Base-by-base conservation (phyloP, 2,113 vertebrate species). In the Colossoma macropomum region DNA sequence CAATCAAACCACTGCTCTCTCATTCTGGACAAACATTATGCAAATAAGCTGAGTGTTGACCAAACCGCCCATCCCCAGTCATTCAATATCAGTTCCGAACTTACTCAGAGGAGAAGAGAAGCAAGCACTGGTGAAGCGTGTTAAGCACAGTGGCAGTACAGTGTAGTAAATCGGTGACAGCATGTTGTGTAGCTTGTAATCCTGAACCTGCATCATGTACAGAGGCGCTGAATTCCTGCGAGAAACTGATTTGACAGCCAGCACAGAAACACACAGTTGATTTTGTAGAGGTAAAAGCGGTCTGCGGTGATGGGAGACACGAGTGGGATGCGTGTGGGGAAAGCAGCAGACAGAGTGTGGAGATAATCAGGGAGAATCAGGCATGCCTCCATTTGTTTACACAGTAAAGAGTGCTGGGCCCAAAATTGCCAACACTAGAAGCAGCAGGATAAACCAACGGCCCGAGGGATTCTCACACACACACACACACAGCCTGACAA, bases 231-330 rank as follows among this genome's bases (percentile, higher is more conserved):
- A 62, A 63, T n/a, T 32, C 62, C 38, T 48, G 21, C 56, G 13
- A 74, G 50, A 82, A 54, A 60, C 23, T 59, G 74, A 76, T 82
- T 76, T 27, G 68, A 41, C 80, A 76, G 80, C 50, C 11, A 59
- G 75, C 63, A 16, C 25, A 45, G 28, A 56, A 82, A 75, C n/a
- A 74, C 48, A 69, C 38, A 69, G 16, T 41, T 28, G n/a, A 32
- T 13, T 69, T 54, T 75, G 62, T 60, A 69, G 38, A 70, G 48
- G 69, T 63, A 45, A 41, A 52, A 77, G 66, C n/a, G 4, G 17
- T 48, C 27, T 19, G 25, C 34, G 27, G 75, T 70, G 75, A 25
- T 74, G 54, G 56, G 41, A 73, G 75, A 56, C 54, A 75, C 56
- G n/a, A 65, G 34, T 52, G 25, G 15, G 45, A 65, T 23, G 13